Evolutionary conservation across 2,888 invertebrate genomes (phyloP), one percentile per base, ranked within the genome.

Genomic region (Amphipyra berbera): DNA sequence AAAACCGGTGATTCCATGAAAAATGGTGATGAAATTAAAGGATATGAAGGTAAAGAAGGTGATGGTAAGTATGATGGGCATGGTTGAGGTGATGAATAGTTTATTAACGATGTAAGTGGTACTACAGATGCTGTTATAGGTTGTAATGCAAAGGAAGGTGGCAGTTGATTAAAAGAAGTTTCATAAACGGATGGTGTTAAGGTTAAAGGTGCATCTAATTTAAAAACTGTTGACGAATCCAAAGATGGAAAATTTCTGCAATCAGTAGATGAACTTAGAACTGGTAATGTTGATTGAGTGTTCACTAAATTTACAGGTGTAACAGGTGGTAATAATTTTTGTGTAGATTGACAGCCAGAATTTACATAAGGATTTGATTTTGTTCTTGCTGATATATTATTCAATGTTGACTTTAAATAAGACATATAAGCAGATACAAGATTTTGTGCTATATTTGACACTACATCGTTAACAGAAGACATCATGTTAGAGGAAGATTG

Each of bases 61-160:
- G 73, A 65, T 8, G 79, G 76, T 9, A 79, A 46, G 1, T 21
- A 15, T 41, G 66, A 54, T 8, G 79, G 67, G 10, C 64, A 61
- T 6, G 41, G 9, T 12, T 21, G 50, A 7, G 66, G 48, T 52
- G 62, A 13, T 21, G 50, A 21, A 45, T 37, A 55, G 15, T 59
- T 54, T 2, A 40, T n/a, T 0, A 55, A 37, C 2, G 79, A 48
- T 42, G 30, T 13, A 10, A 49, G 45, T 0, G 67, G 48, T 12
- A 44, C 0, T 10, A 37, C 0, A n/a, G 42, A 0, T 0, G 2
- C n/a, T 44, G 21, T 9, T 8, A 15, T 21, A 7, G 60, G 13
- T 2, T 46, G 45, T 14, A 35, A 2, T 12, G 27, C 10, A 38
- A 13, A n/a, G 7, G 12, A 49, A 0, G 46, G 1, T 37, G 35